Base-by-base conservation (phyloP, 2,113 vertebrate genomes). In the Oxygymnocypris stewartii region DNA sequence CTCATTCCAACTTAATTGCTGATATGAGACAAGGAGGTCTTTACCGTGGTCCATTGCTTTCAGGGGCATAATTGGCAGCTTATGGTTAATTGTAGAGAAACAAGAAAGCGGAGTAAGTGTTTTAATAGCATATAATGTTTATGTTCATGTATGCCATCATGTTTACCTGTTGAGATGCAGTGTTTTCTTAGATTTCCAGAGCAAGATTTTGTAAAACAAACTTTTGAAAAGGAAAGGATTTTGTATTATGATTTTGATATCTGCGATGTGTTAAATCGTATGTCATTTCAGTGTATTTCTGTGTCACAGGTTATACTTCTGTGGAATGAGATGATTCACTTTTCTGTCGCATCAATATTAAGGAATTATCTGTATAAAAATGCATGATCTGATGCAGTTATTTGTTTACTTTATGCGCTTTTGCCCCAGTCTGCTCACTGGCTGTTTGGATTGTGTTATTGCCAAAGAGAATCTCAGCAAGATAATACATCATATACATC, bases 11-110 rank as follows among this genome's bases (percentile, higher is more conserved):
- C 59, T 44, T 14, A 40, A 18, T 42, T 76, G 47, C 3, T 51
- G 12, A 42, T 67, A 49, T 42, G 28, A 65, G 77, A 49, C 63
- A 16, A 16, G 47, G 12, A 31, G 40, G 9, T 73, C 23, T 86
- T 80, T 77, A 81, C 67, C 10, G 18, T 3, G 20, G 69, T 69
- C 84, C 57, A 54, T 44, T 75, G 67, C 65, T 65, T 86, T 87
- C 79, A 85, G 84, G 79, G 86, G 74, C 81, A 78, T 87, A 86
- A 75, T 86, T 35, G 89, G 89, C 89, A 90, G 89, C 89, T 90
- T 84, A 42, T 25, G 31, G 47, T 63, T 47, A 63, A 83, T 44
- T 79, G 79, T 85, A 74, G 81, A 86, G 28, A 47, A 44, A 74
- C 47, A 59, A 59, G 9, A 57, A 74, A 18, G 31, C 12, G 25